These are phyloP conservation scores for Leptinotarsa tumamoca DNA, from an alignment of 2,888 invertebrate species.

Conservation along the genomic window DNA sequence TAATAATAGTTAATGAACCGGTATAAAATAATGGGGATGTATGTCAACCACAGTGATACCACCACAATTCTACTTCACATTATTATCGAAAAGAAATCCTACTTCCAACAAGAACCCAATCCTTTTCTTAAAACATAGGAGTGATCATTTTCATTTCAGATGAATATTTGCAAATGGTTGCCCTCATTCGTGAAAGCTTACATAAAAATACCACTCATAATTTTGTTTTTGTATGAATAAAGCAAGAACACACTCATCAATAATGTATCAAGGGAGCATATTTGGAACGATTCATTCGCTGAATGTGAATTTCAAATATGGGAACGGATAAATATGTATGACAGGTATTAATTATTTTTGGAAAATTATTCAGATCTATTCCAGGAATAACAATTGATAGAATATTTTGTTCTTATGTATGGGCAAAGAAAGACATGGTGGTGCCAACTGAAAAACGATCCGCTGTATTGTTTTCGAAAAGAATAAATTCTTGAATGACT, in stretches of 20 bases:
- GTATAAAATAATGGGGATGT: too few species aligned
- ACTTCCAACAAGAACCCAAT: background rate
- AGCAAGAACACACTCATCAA: slow-evolving; percentile 1
- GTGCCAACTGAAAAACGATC: background rate
- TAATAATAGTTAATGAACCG: too few species aligned
- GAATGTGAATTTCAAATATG: slow-evolving; percentile 4
- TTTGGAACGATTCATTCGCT: background rate
- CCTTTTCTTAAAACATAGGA: background rate
- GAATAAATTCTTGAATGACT: background rate
- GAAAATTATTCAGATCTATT: background rate
- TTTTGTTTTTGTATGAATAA: slow-evolving; percentile 10
- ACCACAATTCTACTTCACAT: too few species aligned
- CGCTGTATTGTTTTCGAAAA: background rate
- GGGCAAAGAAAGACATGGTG: background rate
- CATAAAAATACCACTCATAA: background rate
- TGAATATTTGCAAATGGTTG: background rate
- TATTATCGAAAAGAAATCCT: too few species aligned
- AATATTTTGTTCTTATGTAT: background rate
- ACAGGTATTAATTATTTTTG: background rate
- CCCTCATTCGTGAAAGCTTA: background rate
- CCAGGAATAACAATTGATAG: background rate
- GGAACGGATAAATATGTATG: background rate
- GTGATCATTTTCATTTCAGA: background rate
- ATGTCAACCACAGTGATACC: too few species aligned
- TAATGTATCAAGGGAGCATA: background rate